phyloP scores from a whole-genome alignment of 2,797 vertebrate species.

The Pelodytes ibericus region DNA sequence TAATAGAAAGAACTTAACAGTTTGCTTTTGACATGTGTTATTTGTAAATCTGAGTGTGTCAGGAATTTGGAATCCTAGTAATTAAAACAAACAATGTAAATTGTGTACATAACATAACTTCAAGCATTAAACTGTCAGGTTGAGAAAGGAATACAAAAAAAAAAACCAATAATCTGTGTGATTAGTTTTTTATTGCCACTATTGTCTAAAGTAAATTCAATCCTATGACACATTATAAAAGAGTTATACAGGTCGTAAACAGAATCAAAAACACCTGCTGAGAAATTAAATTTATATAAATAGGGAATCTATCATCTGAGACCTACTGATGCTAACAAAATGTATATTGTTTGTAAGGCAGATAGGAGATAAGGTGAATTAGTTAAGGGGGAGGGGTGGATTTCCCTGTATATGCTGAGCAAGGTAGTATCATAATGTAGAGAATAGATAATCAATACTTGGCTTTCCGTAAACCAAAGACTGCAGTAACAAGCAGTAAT shows the following conservation, averaged over 20 bases:
- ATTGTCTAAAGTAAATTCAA: background rate
- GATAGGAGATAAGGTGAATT: background rate
- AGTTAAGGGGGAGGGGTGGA: background rate
- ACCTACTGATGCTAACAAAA: constrained; percentile 5
- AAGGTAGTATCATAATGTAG: no score
- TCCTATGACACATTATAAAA: constrained; percentile 20
- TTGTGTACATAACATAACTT: background rate
- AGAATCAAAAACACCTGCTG: background rate
- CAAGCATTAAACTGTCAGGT: background rate
- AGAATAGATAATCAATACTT: no score
- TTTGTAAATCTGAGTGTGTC: background rate
- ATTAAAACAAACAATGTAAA: constrained; percentile 4
- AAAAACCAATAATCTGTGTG: background rate
- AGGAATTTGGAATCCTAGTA: constrained; percentile 1
- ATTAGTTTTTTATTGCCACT: constrained; percentile 1
- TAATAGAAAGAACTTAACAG: background rate
- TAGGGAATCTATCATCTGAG: background rate
- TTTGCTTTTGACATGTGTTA: background rate
- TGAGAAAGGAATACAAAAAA: background rate
- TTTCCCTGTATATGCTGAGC: no score
- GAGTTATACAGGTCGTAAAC: constrained; percentile 1
- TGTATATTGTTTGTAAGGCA: background rate
- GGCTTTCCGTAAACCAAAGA: no score
- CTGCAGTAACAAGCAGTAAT: no score
- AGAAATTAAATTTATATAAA: constrained; percentile 10